Conservation (phyloP, 1,140 invertebrate genomes). For the Papilio aristodemus region DNA sequence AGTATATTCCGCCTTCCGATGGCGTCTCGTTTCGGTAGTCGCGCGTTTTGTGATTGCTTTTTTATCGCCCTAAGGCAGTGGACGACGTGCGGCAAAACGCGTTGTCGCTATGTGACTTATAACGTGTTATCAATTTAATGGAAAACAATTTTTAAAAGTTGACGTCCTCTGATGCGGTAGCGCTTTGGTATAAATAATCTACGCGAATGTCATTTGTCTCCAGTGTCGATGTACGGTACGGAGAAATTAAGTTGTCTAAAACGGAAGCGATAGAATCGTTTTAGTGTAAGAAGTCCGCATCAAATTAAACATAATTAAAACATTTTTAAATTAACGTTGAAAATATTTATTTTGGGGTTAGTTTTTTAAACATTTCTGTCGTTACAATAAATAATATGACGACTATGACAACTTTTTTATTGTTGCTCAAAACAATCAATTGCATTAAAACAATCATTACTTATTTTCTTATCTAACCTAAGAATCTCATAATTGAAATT, state of each 20-base stretch:
- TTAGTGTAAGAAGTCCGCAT: not conserved
- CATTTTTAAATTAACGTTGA: too few species aligned
- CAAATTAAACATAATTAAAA: too few species aligned
- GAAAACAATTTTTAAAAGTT: constrained; percentile 27
- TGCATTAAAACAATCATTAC: too few species aligned
- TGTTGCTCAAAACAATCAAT: too few species aligned
- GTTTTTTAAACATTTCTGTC: too few species aligned
- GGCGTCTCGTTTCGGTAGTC: constrained; percentile 63
- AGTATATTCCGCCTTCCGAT: constrained; percentile 42
- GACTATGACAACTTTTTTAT: too few species aligned
- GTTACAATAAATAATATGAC: too few species aligned
- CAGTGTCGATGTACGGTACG: not conserved
- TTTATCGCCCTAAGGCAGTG: constrained; percentile 57
- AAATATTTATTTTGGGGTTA: too few species aligned
- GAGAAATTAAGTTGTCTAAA: constrained; percentile 25
- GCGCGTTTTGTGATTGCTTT: constrained; percentile 58
- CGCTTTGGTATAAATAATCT: constrained; percentile 24
- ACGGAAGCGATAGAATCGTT: constrained; percentile 5
- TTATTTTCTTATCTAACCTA: not conserved
- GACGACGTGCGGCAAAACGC: constrained; percentile 48
- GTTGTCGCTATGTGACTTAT: constrained; percentile 34
- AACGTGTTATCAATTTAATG: constrained; percentile 21
- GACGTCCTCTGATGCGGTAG: constrained; percentile 27
- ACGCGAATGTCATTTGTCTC: constrained; percentile 23
- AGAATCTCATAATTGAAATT: not conserved